A percentile compares a stretch with the other conserved stretches of the same genome.
Conservation (phyloP, 2,888 invertebrate species). For the Seladonia tumulorum region DNA sequence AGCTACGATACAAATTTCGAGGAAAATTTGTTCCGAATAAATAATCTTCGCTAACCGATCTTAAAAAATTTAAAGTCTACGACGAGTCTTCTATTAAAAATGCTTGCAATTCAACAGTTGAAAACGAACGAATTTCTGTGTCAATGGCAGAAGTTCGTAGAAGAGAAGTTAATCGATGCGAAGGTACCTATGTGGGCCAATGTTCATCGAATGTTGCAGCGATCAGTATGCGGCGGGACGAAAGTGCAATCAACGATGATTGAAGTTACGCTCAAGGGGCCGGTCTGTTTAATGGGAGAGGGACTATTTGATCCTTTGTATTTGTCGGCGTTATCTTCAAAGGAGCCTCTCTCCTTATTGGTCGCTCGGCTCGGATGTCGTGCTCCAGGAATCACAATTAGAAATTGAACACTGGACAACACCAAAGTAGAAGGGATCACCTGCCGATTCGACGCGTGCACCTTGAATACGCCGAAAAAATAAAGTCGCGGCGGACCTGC, state of each 20-base stretch:
- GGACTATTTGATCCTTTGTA: neutral
- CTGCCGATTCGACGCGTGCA: slow-evolving; percentile 51
- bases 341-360: neutral
- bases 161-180: neutral
- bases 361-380: slow-evolving; percentile 24
- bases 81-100: too few relatives aligned
- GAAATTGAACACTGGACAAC: slow-evolving; percentile 45
- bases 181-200: neutral
- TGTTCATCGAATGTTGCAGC: neutral
- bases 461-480: slow-evolving; percentile 44
- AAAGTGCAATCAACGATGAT: slow-evolving; percentile 26
- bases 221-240: neutral
- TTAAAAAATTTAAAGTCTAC: too few relatives aligned
- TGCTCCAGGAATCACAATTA: slow-evolving; percentile 34
- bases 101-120: neutral
- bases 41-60: too few relatives aligned
- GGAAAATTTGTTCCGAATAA: too few relatives aligned
- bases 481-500: slow-evolving; percentile 34
- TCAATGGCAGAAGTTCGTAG: neutral
- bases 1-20: too few relatives aligned
- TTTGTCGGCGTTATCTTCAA: slow-evolving; percentile 15
- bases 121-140: neutral
- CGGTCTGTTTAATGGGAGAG: slow-evolving; percentile 20
- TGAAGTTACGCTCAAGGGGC: neutral
- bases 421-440: slow-evolving; percentile 40